Base-by-base conservation (phyloP, 2,797 vertebrate species). In the Anguilla marmorata region DNA sequence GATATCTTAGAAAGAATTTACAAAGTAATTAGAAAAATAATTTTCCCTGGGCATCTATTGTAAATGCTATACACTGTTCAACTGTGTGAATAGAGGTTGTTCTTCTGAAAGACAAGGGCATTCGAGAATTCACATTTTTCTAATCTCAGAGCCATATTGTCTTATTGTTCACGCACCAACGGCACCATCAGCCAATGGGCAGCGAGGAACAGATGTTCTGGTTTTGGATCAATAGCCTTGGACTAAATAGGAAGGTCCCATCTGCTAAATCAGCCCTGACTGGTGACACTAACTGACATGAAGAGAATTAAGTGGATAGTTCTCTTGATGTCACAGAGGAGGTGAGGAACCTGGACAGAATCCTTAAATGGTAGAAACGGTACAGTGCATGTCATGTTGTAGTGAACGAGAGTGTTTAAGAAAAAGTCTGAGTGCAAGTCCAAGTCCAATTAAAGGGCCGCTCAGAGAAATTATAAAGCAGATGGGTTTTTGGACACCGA, bases 151-250 rank as follows among this genome's bases (percentile, higher is more conserved):
- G 74, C 54, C 54, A 84, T 88, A 30, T 86, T 66, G 76, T 63
- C 82, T 66, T 33, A 50, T 88, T 86, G 74, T 88, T 88, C 79
- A 89, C 30, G 87, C 87, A 79, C 48, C 1, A 9, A 52, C 19
- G 90, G 93, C 92, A 92, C 91, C 86, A 21, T 74, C 86, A 88
- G 80, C 90, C 93, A 92, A 86, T 85, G 50, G 58, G 72, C 86
- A 58, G 45, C 54, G 21, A 37, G 69, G 76, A 88, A 58, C 90
- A 90, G 90, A 89, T 33, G 79, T 50, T 89, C 50, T 87, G 86
- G 90, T 89, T 88, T 90, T 89, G 89, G 87, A 89, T 90, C 89
- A 88, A 89, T 89, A 86, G 86, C 66, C 27, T 88, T 89, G 86
- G 90, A 87, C 88, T 87, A 4, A 56, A 21, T 27, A 54, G 33